Evolutionary conservation across 2,888 invertebrate genomes (phyloP).

Genomic region (Sabellastarte sp.): DNA sequence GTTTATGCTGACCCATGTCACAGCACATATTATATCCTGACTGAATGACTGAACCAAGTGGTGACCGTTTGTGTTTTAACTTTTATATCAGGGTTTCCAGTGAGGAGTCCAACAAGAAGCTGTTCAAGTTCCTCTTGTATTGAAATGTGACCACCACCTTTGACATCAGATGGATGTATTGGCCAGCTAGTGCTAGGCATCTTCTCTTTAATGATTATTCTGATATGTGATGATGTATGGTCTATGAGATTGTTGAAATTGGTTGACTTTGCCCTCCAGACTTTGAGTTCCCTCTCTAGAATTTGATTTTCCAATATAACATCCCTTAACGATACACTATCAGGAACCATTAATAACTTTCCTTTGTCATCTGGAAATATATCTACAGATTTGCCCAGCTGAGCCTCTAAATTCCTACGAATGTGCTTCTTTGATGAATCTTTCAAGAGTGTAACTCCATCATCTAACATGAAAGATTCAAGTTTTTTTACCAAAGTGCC

Average conservation of each 20-base stretch:
- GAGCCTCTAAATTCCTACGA: conserved; percentile 7
- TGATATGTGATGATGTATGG: background rate
- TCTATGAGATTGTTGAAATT: background rate
- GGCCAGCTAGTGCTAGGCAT: background rate
- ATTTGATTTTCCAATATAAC: background rate
- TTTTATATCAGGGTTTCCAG: background rate
- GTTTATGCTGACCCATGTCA: background rate
- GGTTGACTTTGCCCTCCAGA: background rate
- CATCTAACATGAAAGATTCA: background rate
- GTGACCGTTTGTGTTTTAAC: too few relatives aligned
- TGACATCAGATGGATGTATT: conserved; percentile 1
- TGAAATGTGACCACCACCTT: background rate
- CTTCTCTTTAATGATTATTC: background rate
- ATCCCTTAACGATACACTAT: background rate
- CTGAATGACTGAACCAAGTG: too few relatives aligned
- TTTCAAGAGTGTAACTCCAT: background rate
- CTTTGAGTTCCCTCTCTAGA: background rate
- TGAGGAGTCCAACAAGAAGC: background rate
- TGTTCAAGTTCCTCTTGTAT: background rate
- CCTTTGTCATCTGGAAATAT: conserved; percentile 7
- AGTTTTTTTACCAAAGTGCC: background rate
- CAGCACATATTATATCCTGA: conserved; percentile 8
- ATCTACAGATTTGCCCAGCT: background rate
- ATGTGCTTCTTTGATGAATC: conserved; percentile 14
- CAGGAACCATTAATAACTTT: conserved; percentile 6